Conservation (phyloP, 2,113 vertebrate genomes). For the Amphiprion ocellaris region DNA sequence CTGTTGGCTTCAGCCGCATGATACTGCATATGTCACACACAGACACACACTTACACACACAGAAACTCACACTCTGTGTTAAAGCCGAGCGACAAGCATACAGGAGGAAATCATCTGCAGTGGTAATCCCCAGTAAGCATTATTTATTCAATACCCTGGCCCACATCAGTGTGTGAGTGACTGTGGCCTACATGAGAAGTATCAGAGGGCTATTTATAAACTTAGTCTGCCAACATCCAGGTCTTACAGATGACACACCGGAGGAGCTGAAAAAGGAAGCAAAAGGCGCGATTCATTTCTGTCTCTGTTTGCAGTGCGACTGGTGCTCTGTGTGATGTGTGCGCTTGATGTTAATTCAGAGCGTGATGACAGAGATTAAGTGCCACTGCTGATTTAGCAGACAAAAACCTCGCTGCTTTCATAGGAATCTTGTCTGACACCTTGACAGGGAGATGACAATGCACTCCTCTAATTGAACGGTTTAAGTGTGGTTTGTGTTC, state of each 20-base stretch:
- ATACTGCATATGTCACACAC: constrained; percentile 7
- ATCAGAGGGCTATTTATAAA: constrained; percentile 82
- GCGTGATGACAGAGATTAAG: constrained; percentile 33
- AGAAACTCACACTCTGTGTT: constrained; percentile 34
- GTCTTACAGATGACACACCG: constrained; percentile 26
- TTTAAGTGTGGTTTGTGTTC: constrained; percentile 20
- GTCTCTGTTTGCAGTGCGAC: constrained; percentile 3
- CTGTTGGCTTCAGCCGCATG: constrained; percentile 3
- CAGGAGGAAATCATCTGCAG: constrained; percentile 63
- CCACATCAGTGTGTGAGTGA: constrained; percentile 62
- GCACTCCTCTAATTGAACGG: constrained; percentile 42
- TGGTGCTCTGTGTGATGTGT: constrained; percentile 12
- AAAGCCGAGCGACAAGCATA: constrained; percentile 20
- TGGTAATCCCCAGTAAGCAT: constrained; percentile 76
- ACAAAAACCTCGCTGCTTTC: constrained; percentile 3
- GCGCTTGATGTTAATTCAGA: constrained; percentile 41
- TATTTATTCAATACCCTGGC: constrained; percentile 80
- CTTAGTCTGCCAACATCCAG: constrained; percentile 34
- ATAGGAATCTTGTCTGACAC: neutral
- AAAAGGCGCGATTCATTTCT: constrained; percentile 27
- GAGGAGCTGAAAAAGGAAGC: constrained; percentile 8
- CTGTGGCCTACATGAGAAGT: constrained; percentile 77
- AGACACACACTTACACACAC: neutral
- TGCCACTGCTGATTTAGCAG: constrained; percentile 42
- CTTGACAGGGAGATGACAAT: constrained; percentile 40